Conservation (phyloP, 2,113 vertebrate genomes). For the Tricholaema leucomelas region DNA sequence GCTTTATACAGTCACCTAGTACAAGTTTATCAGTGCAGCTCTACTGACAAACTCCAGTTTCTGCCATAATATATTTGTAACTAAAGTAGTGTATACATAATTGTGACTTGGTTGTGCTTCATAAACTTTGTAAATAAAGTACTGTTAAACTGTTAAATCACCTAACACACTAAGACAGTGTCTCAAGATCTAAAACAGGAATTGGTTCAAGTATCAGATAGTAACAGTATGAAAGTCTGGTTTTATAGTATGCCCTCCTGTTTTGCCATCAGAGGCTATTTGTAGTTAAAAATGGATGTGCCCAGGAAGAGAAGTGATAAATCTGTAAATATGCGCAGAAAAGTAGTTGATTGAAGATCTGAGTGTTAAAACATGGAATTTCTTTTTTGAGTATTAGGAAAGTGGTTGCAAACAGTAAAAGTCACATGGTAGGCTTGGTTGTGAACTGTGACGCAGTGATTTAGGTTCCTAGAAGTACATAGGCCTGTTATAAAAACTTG, state of each 20-base stretch:
- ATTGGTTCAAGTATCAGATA: not conserved
- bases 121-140: not conserved
- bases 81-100: not conserved
- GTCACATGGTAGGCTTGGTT: not conserved
- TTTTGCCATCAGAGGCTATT: not conserved
- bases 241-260: not conserved
- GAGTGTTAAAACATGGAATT: fast-evolving
- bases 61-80: not conserved
- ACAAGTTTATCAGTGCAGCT: not conserved
- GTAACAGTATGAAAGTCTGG: not conserved
- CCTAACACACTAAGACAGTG: not conserved
- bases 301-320: not conserved
- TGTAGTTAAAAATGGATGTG: not conserved
- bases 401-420: fast-evolving
- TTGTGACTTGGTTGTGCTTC: not conserved
- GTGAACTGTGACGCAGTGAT: not conserved
- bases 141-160: not conserved
- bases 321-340: not conserved
- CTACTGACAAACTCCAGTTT: not conserved
- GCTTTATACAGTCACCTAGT: not conserved
- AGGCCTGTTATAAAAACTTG: not conserved
- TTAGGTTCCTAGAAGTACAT: not conserved
- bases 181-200: not conserved
- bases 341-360: not conserved
- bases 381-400: not conserved